Base-by-base conservation (phyloP, 2,888 invertebrate genomes). In the Vannuccia rotundouncinata region DNA sequence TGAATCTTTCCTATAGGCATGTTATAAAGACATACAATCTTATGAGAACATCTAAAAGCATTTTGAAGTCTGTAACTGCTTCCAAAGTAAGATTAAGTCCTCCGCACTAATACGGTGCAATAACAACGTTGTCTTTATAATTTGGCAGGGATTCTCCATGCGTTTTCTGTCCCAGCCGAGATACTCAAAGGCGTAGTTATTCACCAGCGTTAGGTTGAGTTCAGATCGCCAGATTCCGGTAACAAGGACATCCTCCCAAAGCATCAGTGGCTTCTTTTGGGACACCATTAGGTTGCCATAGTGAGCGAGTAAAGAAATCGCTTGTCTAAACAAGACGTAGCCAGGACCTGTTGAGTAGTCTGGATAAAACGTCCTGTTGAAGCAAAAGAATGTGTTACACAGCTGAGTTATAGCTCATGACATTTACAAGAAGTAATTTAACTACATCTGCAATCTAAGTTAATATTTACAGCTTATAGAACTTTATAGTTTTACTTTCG, bases 271-370 rank as follows among this genome's bases (percentile, higher is more conserved):
- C 45, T 45, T 45, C 66, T 66, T 66, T 27, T 27, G 2, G 22
- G 17, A n/a, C 22, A 27, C 66, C 66, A 66, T 5, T 22, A 27
- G 22, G 22, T 66, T 66, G 17, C 66, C 66, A 22, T 66, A 22
- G 2, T 66, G 5, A 17, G 66, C 66, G 22, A 66, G 25, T 22
- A 5, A 5, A 22, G 66, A 27, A 22, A 66, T 22, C 66, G 66
- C 25, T n/a, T 5, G 2, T 22, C 10, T 2, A n/a, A 2, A 5
- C 2, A 66, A 2, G 5, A 66, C 5, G 22, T 66, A 66, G 10
- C 66, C 66, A 22, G 66, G 66, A 66, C 66, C 66, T 13, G 66
- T 66, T 22, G 66, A 5, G 25, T 66, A 66, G 66, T 66, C 66
- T 22, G 66, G 66, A 66, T 66, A 66, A 27, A 13, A 66, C 22